These are phyloP conservation scores for Marmota flaviventris DNA, from an alignment of 2,113 vertebrate species.

Conservation along the genomic window DNA sequence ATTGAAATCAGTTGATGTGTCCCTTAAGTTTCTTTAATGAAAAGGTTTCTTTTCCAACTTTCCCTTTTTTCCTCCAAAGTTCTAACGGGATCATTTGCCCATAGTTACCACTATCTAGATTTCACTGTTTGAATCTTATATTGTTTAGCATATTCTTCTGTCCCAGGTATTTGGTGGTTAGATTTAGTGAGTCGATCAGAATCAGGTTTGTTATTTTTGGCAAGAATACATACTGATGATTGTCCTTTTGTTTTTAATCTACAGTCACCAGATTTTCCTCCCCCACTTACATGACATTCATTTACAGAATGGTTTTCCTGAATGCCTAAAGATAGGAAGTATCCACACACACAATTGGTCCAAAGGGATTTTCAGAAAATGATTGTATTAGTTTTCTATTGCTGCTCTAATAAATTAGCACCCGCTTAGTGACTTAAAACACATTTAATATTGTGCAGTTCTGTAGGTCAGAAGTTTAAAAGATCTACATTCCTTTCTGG, in stretches of 20 bases:
- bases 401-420: conserved; percentile 45
- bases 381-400: conserved; percentile 32
- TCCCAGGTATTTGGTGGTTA: not conserved
- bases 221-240: not conserved
- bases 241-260: conserved; percentile 53
- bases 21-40: not conserved
- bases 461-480: not conserved
- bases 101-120: not conserved
- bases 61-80: not conserved
- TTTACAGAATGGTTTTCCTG: conserved; percentile 42
- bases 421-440: not conserved
- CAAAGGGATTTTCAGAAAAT: conserved; percentile 29
- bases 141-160: conserved; percentile 24
- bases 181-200: conserved; percentile 58
- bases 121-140: not conserved
- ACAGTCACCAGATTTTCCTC: not conserved
- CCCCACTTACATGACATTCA: conserved; percentile 2
- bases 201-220: conserved; percentile 54
- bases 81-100: not conserved
- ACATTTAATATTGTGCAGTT: not conserved
- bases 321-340: conserved; percentile 57
- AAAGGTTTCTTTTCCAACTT: not conserved
- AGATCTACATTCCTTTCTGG: too few relatives aligned
- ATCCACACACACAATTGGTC: conserved; percentile 60
- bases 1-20: not conserved